phyloP scores from a whole-genome alignment of 2,113 vertebrate species.

The Myocastor coypus region DNA sequence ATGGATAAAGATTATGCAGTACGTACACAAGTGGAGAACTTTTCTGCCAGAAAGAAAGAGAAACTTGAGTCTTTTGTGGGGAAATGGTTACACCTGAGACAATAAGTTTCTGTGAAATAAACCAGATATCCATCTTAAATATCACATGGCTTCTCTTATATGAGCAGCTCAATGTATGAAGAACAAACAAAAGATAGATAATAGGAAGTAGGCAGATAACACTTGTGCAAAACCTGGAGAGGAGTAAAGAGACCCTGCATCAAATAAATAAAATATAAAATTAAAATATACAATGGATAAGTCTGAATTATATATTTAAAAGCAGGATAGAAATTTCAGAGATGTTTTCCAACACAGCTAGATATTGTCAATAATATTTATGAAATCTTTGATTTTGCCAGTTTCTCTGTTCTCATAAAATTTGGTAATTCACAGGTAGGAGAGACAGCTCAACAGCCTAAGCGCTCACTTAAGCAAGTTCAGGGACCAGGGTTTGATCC shows the following conservation, averaged over 20 bases:
- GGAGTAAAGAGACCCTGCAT: no score
- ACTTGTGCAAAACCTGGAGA: not conserved
- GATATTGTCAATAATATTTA: not conserved
- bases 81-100: not conserved
- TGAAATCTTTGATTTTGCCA: not conserved
- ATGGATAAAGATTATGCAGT: not conserved
- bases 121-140: not conserved
- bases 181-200: not conserved
- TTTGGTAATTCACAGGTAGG: not conserved
- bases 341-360: not conserved
- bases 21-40: not conserved
- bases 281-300: not conserved
- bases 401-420: not conserved
- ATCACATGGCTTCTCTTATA: not conserved
- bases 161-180: not conserved
- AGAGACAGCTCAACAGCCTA: no score
- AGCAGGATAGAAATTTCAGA: not conserved
- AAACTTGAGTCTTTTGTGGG: not conserved
- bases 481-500: no score
- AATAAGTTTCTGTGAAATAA: not conserved
- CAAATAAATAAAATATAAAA: no score
- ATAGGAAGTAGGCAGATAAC: not conserved
- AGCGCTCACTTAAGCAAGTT: no score
- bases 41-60: not conserved
- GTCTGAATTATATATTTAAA: not conserved